phyloP scores from a whole-genome alignment of 2,888 invertebrate genomes.

The Amphipoea lucens region DNA sequence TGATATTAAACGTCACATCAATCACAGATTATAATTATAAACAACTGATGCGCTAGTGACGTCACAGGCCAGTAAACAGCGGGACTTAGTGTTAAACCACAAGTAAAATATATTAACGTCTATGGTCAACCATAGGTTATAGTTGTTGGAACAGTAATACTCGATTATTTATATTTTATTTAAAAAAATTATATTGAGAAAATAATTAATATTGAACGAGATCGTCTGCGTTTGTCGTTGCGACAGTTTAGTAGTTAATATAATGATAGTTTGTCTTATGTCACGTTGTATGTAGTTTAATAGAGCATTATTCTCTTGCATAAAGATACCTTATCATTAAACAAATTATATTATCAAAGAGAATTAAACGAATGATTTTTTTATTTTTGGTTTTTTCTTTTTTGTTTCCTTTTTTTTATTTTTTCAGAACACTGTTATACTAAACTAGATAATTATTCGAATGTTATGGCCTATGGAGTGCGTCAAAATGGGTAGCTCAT shows the following conservation, averaged over 20 bases:
- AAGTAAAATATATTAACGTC: conserved; percentile 80
- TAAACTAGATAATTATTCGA: conserved; percentile 40
- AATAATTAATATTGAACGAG: conserved; percentile 80
- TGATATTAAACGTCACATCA: conserved; percentile 19
- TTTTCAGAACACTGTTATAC: conserved; percentile 47
- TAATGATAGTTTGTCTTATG: conserved; percentile 81
- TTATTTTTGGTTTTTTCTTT: conserved; percentile 76
- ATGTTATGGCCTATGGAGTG: conserved; percentile 55
- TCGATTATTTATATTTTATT: conserved; percentile 90
- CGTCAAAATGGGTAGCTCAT: conserved; percentile 36
- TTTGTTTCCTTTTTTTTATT: conserved; percentile 70
- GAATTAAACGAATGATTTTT: conserved; percentile 88
- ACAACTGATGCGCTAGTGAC: conserved; percentile 38
- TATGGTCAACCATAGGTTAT: conserved; percentile 86
- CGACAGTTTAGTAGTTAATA: conserved; percentile 79
- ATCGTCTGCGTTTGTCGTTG: conserved; percentile 84
- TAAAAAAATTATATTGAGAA: conserved; percentile 83
- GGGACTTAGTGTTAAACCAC: conserved; percentile 75
- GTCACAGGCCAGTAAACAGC: conserved; percentile 58
- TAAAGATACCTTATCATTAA: conserved; percentile 83
- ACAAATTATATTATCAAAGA: conserved; percentile 87
- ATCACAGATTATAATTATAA: conserved; percentile 12
- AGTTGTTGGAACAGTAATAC: conserved; percentile 89
- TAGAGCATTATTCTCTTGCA: conserved; percentile 84
- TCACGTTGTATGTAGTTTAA: conserved; percentile 86